Evolutionary conservation across 1,140 invertebrate genomes (phyloP), one percentile per base, ranked within the genome.

Genomic region (Drosophila chauvacae): DNA sequence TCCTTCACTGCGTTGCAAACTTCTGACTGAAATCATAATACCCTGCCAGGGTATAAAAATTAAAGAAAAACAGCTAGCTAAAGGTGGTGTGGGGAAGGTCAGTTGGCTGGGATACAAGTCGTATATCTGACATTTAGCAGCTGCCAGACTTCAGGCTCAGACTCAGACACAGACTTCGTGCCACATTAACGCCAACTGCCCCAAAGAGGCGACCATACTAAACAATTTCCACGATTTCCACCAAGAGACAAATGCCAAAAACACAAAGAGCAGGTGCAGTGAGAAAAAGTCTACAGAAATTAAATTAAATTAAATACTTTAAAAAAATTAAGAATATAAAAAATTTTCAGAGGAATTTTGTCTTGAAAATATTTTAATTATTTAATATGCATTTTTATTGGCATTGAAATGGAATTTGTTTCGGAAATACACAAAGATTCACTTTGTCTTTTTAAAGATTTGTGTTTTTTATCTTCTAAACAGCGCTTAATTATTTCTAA

Each of bases 101-200:
- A 70, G 42, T 62, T 39, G 14, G 35, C 13, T 55, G 48, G 48
- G 51, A 42, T 35, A 37, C 33, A 23, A n/a, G 35, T 55, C 33
- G 53, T 23, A 57, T 35, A 35, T 44, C 74, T 77, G 74, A 77
- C 74, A 77, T 77, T 77, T 77, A 69, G 48, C 73, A 77, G 70
- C 37, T 51, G 62, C 37, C 42, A 56, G 68, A 37, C 35, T 62
- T 62, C 48, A 33, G 28, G 35, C 37, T 14, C 18, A 37, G 53
- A 26, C 33, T 33, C 30, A 44, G 10, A 11, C 26, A 23, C 53
- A 55, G 61, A 65, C 50, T 76, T 76, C 73, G 73, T 76, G 73
- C 74, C 47, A 77, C 55, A 77, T 77, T 77, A 69, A 77, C 73
- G 53, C 56, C 51, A 53, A 77, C 62, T 56, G 61, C 35, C 72